Conservation (phyloP, 2,888 invertebrate species). For the Gastracanthus pulcherrimus region DNA sequence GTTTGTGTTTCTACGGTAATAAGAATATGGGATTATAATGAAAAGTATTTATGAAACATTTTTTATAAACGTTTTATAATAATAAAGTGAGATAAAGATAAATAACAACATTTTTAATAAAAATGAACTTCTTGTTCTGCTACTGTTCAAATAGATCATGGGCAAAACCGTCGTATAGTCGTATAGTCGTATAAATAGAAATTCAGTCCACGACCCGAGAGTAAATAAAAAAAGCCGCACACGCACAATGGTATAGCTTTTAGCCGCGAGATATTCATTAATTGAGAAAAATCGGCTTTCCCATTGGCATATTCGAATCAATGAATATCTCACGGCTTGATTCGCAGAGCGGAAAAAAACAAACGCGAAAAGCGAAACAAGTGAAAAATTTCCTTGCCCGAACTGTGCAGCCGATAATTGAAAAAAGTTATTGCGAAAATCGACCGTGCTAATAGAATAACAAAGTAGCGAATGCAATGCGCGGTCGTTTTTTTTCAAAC, state of each 20-base stretch:
- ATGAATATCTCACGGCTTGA: conserved; percentile 23
- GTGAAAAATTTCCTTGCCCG: background rate
- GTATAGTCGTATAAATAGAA: background rate
- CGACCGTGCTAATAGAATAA: background rate
- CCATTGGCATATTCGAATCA: conserved; percentile 31
- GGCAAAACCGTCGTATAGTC: conserved; percentile 11
- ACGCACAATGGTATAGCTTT: conserved; percentile 12
- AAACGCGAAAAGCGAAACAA: too few species aligned
- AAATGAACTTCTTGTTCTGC: background rate
- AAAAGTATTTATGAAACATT: too few species aligned
- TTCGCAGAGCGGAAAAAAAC: background rate
- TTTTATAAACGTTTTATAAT: too few species aligned
- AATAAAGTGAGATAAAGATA: too few species aligned
- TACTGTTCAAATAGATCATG: conserved; percentile 7
- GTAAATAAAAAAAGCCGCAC: conserved; percentile 3
- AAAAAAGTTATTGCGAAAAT: conserved; percentile 24
- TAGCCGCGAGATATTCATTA: conserved; percentile 37
- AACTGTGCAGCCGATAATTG: conserved; percentile 12
- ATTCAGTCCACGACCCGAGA: conserved; percentile 12
- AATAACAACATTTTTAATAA: too few species aligned
- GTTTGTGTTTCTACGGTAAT: too few species aligned
- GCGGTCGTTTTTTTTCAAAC: background rate
- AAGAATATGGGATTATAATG: too few species aligned
- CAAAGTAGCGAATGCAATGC: background rate
- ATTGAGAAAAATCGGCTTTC: conserved; percentile 34